Percentiles rank a stretch among this genome's conserved stretches.
phyloP scores from a whole-genome alignment of 1,140 invertebrate species.

The Eufriesea mexicana region DNA sequence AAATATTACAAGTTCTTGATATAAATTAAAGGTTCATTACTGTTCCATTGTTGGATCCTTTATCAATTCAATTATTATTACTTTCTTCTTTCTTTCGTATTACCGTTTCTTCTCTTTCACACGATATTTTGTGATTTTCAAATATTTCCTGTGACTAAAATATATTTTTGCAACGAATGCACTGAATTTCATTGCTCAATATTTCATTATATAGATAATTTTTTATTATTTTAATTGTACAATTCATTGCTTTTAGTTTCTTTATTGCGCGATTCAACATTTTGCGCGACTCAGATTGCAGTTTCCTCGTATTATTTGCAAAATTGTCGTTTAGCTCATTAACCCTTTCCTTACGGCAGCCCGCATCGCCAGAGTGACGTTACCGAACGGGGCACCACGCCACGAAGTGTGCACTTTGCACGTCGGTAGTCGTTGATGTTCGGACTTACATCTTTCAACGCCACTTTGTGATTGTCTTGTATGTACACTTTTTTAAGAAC shows the following conservation, averaged over 20 bases:
- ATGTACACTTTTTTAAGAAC: too few relatives aligned
- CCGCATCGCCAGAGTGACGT: neutral
- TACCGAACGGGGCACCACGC: neutral
- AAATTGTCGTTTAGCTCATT: too few relatives aligned
- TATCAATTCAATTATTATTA: neutral
- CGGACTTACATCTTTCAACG: too few relatives aligned
- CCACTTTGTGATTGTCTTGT: too few relatives aligned
- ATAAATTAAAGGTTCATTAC: neutral
- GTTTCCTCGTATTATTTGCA: too few relatives aligned
- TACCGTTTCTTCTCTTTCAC: conserved; percentile 13
- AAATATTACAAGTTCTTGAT: conserved; percentile 15
- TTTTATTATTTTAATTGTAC: neutral
- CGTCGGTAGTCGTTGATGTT: too few relatives aligned
- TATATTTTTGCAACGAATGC: conserved; percentile 48
- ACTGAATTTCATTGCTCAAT: conserved; percentile 35
- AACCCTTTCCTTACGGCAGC: neutral
- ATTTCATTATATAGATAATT: conserved; percentile 17
- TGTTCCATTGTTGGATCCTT: neutral
- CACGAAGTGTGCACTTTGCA: too few relatives aligned
- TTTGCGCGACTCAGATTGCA: conserved; percentile 59
- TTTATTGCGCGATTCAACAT: conserved; percentile 55
- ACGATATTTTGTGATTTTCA: conserved; percentile 63
- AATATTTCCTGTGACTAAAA: conserved; percentile 62
- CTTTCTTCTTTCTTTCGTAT: neutral
- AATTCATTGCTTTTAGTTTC: conserved; percentile 29